These are phyloP conservation scores for Dendrolimus pini DNA, from an alignment of 2,888 invertebrate species.

Conservation along the genomic window DNA sequence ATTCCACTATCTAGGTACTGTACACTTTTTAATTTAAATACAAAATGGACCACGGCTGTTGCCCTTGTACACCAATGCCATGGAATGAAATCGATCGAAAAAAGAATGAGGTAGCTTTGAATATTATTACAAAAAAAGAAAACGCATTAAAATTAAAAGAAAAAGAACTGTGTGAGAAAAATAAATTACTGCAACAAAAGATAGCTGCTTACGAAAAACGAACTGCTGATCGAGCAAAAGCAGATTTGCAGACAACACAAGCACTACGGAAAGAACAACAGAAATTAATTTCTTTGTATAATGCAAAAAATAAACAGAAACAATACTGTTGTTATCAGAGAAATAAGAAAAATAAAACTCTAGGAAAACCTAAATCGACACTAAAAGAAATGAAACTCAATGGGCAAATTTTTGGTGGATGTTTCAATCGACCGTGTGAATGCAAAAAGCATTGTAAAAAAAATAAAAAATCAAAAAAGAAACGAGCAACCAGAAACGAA, in stretches of 20 bases:
- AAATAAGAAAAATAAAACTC: constrained; percentile 4
- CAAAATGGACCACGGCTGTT: neutral
- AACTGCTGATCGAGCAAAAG: constrained; percentile 15
- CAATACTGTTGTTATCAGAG: constrained; percentile 10
- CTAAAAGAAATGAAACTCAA: neutral
- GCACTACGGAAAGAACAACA: constrained; percentile 29
- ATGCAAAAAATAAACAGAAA: constrained; percentile 15
- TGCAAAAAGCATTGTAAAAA: neutral
- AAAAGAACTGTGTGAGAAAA: constrained; percentile 23
- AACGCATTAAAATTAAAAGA: constrained; percentile 17
- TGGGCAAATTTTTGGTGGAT: neutral
- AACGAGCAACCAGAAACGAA: constrained; percentile 2
- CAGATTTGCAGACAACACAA: constrained; percentile 23
- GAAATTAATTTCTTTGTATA: constrained; percentile 17
- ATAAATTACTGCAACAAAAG: constrained; percentile 21
- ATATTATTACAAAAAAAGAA: constrained; percentile 18
- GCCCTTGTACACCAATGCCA: neutral
- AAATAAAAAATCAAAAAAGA: constrained; percentile 4
- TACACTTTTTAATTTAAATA: too few relatives aligned
- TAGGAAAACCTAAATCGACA: neutral
- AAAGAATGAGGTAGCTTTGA: neutral
- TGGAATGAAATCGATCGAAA: neutral
- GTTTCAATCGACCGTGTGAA: neutral
- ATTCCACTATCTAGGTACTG: too few relatives aligned
- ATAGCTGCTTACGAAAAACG: constrained; percentile 14